Base-by-base conservation (phyloP, 2,888 invertebrate species). In the Bimastos eiseni region DNA sequence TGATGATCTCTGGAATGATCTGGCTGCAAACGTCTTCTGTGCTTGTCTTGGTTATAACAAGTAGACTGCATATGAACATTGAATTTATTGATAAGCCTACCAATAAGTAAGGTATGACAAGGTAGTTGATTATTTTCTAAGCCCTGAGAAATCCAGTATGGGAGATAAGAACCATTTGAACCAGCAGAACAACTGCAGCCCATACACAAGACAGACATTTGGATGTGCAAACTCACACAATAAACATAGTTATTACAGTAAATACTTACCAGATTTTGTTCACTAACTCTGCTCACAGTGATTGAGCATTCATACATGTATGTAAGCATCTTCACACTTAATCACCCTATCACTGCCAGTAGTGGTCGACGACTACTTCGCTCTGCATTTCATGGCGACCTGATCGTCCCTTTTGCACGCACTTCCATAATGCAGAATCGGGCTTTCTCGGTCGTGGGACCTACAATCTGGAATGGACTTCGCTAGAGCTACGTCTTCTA, bases 1-100 rank as follows among this genome's bases (percentile, higher is more conserved):
- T 90, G 92, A 92, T 41, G 92, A 93, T 90, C 49, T 89, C 44
- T 93, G 92, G 92, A 91, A 92, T 36, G 92, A 93, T 84, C 36
- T 86, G 21, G 92, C 92, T 44, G 92, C 92, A 41, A 30, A 36
- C 24, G 93, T 92, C 70, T 92, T 92, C 90, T 93, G 93, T 89
- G 21, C 33, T 5, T 92, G 92, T 88, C 70, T 92, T 44, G 92
- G 92, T 41, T 92, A 90, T 70, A 90, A 90, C n/a, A 41, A 91
- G 91, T 91, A 83, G 36, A 91, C 49, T 49, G 24, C 21, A 21
- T 49, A 24, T 49, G 49, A 49, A 70, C 70, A 86, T 30, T 86
- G 8, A 36, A 86, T 36, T 36, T 86, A 13, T 86, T 86, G 17
- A n/a, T n/a, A 70, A 70, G n/a, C 70, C n/a, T 70, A 70, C 30